These are phyloP conservation scores for Hipparchia sbordonii DNA, from an alignment of 2,888 invertebrate genomes.

Conservation along the genomic window DNA sequence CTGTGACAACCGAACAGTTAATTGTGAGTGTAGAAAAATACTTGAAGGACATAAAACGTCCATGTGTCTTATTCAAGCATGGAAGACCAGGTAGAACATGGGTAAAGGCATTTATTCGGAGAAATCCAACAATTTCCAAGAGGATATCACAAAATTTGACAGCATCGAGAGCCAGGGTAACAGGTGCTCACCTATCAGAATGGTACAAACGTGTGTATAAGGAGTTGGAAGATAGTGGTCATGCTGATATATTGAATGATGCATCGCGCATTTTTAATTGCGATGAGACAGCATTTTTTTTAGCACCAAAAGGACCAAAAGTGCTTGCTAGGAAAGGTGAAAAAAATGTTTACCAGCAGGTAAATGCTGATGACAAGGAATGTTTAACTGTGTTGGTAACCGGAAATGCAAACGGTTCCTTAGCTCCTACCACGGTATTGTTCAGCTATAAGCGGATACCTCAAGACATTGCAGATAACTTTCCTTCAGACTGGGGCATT, in stretches of 20 bases:
- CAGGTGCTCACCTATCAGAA: constrained; percentile 39
- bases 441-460: too few relatives aligned
- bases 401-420: too few relatives aligned
- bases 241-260: constrained; percentile 37
- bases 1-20: constrained; percentile 25
- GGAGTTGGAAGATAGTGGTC: constrained; percentile 35
- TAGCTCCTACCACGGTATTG: too few relatives aligned
- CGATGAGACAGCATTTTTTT: constrained; percentile 47
- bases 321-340: too few relatives aligned
- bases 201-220: constrained; percentile 42
- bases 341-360: too few relatives aligned
- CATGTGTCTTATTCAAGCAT: too few relatives aligned
- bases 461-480: too few relatives aligned
- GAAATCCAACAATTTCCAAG: constrained; percentile 41
- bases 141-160: constrained; percentile 45
- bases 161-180: constrained; percentile 39
- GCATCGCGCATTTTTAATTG: constrained; percentile 32
- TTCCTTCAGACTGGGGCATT: too few relatives aligned
- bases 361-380: too few relatives aligned
- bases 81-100: constrained; percentile 35
- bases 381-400: too few relatives aligned
- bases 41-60: constrained; percentile 2
- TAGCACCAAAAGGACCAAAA: background rate
- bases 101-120: constrained; percentile 39
- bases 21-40: constrained; percentile 32